Evolutionary conservation across 2,797 vertebrate genomes (phyloP), one percentile per base, ranked within the genome.

Genomic region (Channa striata): DNA sequence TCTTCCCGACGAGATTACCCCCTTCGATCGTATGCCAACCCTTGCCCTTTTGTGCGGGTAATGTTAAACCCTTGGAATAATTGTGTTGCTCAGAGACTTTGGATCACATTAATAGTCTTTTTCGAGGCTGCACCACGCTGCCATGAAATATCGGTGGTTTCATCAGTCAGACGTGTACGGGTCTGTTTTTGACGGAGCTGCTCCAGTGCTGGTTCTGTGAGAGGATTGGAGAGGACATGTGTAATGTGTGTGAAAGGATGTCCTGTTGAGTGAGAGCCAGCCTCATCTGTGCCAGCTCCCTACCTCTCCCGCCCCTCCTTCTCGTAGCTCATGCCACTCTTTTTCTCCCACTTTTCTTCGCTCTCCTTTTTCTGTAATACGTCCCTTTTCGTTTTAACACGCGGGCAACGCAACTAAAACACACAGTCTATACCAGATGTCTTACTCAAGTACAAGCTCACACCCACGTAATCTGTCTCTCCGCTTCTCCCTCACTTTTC

Each of bases 171-270:
- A 68, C 74, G 76, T 77, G 56, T 64, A 37, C 21, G 30, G 76
- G 70, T 63, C 74, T 37, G 43, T 72, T 84, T 83, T 68, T 67
- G 25, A 60, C 68, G 54, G 67, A 63, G 81, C 52, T 21, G 76
- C 81, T 86, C 75, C 66, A 68, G 74, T 47, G 74, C 72, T 39
- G 62, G 46, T 81, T 82, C 66, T 80, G 59, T 75, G 86, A 86
- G 82, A 80, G 87, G 81, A 91, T 91, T 87, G 87, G 84, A 91
- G 83, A 85, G 87, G 90, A 89, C 86, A 87, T 87, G 87, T 91
- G 87, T 85, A 91, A 90, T 89, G 87, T 87, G 89, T 90, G 87
- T 90, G 90, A 92, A 92, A 90, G 91, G 89, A 91, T 89, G 91
- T 89, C 87, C 85, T 82, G 78, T 88, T 86, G 83, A 86, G 82